A percentile compares a stretch with the other conserved stretches of the same genome.
Conservation (phyloP, 2,113 vertebrate genomes). For the Collichthys lucidus region DNA sequence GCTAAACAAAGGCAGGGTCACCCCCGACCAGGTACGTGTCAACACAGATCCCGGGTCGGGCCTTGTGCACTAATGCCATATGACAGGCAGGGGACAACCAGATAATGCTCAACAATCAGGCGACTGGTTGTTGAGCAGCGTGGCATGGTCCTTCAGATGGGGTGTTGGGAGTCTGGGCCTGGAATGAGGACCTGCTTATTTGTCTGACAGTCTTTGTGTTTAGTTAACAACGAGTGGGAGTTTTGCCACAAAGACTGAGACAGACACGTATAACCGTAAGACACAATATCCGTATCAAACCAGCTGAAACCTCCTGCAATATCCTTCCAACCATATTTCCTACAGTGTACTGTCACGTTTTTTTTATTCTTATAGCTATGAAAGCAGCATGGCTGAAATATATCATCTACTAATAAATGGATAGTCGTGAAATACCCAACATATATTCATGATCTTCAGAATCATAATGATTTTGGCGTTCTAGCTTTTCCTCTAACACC, state of each 20-base stretch:
- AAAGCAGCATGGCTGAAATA: neutral
- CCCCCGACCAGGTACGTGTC: conserved; percentile 74
- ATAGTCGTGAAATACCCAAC: neutral
- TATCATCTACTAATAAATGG: neutral
- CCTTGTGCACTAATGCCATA: conserved; percentile 66
- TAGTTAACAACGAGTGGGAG: conserved; percentile 26
- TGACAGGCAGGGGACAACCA: conserved; percentile 80
- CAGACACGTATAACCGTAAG: conserved; percentile 28
- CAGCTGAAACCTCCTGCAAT: conserved; percentile 9
- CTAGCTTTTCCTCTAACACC: neutral
- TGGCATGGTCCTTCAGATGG: conserved; percentile 45
- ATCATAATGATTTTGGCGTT: neutral
- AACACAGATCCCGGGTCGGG: conserved; percentile 60
- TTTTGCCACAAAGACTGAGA: conserved; percentile 35
- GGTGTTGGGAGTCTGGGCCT: conserved; percentile 25
- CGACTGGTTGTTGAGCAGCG: conserved; percentile 52
- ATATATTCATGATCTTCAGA: neutral
- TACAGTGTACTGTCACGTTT: neutral
- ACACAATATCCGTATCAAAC: conserved; percentile 9
- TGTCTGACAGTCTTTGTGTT: conserved; percentile 68
- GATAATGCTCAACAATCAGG: conserved; percentile 63
- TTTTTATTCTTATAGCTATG: neutral
- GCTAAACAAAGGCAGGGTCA: conserved; percentile 76
- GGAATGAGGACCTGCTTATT: conserved; percentile 53
- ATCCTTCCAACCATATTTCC: neutral